These are phyloP conservation scores for Bombyx mori DNA, from an alignment of 1,140 invertebrate species.

Conservation along the genomic window DNA sequence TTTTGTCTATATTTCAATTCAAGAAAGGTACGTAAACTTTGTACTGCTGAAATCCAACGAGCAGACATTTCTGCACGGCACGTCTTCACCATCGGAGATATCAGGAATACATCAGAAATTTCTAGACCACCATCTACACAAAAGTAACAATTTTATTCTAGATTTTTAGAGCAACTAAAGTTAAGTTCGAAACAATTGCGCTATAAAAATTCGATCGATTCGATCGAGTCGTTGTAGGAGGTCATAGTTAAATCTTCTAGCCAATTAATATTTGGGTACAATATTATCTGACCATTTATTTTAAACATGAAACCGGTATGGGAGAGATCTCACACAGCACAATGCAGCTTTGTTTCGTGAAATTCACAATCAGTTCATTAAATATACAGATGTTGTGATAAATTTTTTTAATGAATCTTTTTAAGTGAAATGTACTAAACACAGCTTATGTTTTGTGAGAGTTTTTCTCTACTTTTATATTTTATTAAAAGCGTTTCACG, in stretches of 20 bases:
- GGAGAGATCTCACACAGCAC: conserved; percentile 17
- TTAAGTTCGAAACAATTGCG: neutral
- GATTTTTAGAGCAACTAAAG: too few species aligned
- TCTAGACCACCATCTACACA: too few species aligned
- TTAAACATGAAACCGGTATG: conserved; percentile 1
- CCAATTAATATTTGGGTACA: conserved; percentile 1
- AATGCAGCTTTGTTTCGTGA: conserved; percentile 24
- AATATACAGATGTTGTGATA: conserved; percentile 10
- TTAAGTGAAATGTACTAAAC: conserved; percentile 14
- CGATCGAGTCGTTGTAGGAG: too few species aligned
- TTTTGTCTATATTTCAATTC: too few species aligned
- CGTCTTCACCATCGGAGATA: too few species aligned
- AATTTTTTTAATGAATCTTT: conserved; percentile 12
- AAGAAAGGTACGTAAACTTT: too few species aligned
- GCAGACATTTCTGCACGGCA: too few species aligned
- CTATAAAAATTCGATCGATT: neutral
- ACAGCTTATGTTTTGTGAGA: neutral
- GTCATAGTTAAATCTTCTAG: too few species aligned
- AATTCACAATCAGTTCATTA: conserved; percentile 15
- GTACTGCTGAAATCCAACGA: too few species aligned
- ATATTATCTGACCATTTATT: neutral
- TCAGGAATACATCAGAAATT: too few species aligned
- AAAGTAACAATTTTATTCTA: too few species aligned
- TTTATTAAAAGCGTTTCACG: neutral
- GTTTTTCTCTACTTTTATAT: neutral